phyloP scores from a whole-genome alignment of 2,113 vertebrate genomes.

The Ailurus styani region DNA sequence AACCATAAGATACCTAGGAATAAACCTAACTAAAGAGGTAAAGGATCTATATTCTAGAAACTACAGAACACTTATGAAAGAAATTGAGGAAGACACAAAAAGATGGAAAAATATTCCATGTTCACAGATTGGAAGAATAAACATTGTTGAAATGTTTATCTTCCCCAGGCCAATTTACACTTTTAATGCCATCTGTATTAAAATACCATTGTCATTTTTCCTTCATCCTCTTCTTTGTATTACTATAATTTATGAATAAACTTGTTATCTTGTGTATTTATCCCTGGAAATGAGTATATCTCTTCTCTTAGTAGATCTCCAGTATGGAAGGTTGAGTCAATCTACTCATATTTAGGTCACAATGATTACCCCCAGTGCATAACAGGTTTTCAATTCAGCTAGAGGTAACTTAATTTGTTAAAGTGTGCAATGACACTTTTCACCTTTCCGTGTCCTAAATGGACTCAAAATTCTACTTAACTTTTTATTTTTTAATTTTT shows the following conservation, averaged over 20 bases:
- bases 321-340: neutral
- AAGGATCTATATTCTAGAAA: no score
- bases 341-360: neutral
- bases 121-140: no score
- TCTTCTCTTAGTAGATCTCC: neutral
- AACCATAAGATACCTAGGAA: no score
- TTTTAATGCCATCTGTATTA: no score
- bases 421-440: neutral
- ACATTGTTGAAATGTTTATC: no score
- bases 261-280: neutral
- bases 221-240: neutral
- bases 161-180: no score
- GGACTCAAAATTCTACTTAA: neutral
- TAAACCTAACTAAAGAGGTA: no score
- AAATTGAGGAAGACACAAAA: no score
- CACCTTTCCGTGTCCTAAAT: neutral
- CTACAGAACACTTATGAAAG: no score
- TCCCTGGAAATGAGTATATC: neutral
- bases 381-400: neutral
- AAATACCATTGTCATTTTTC: no score
- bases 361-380: neutral
- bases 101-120: no score
- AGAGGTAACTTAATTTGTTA: neutral
- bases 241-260: neutral
- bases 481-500: neutral